Conservation (phyloP, 2,113 vertebrate species). For the Daubentonia madagascariensis region DNA sequence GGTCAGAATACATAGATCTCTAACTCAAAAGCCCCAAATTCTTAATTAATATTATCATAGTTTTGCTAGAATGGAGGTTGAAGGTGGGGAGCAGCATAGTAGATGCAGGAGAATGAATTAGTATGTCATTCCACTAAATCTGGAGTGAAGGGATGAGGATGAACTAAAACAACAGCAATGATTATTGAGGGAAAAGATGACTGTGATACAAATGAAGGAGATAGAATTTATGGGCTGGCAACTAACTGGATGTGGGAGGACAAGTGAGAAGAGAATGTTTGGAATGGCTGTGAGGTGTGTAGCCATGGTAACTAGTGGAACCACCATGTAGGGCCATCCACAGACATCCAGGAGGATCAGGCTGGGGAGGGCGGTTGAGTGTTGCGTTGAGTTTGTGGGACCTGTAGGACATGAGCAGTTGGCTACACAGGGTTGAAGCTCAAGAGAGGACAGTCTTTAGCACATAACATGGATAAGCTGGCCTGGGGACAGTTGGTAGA, state of each 20-base stretch:
- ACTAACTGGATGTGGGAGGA: neutral
- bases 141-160: neutral
- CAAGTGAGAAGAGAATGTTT: neutral
- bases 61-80: neutral
- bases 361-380: neutral
- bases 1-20: neutral
- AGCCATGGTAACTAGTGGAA: neutral
- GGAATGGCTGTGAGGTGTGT: neutral
- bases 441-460: neutral
- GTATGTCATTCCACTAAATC: neutral
- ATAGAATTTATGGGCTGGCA: neutral
- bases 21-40: neutral
- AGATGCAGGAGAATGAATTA: neutral
- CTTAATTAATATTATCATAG: neutral
- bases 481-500: neutral
- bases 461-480: neutral
- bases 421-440: neutral
- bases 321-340: neutral
- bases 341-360: neutral
- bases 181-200: neutral
- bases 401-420: neutral
- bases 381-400: neutral
- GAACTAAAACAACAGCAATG: neutral
- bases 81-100: neutral
- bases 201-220: neutral